Percentiles rank a stretch among this genome's conserved stretches.
Evolutionary conservation across 2,888 invertebrate genomes (phyloP).

Genomic region (Candidula unifasciata): DNA sequence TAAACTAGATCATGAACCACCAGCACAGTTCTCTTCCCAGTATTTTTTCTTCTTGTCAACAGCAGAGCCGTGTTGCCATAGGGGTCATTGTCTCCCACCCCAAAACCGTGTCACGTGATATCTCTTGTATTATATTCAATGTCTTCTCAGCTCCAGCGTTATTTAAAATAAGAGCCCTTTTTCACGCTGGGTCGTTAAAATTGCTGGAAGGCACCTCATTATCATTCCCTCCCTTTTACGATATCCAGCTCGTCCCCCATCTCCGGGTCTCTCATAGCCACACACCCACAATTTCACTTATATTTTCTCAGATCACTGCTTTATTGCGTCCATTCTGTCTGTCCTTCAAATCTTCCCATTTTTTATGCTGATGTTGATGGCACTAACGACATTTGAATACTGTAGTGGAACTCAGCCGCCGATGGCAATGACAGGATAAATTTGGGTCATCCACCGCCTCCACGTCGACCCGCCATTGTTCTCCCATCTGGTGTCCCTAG

Average conservation of each 20-base stretch:
- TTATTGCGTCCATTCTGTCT: constrained; percentile 1
- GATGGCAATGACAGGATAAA: constrained; percentile 19
- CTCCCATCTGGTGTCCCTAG: constrained; percentile 33
- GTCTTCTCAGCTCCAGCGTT: constrained; percentile 4
- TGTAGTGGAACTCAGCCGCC: constrained; percentile 28
- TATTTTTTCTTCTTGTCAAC: neutral
- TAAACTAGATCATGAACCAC: neutral
- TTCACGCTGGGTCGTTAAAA: constrained; percentile 17
- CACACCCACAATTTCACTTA: neutral
- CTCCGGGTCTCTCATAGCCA: neutral
- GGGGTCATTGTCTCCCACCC: neutral
- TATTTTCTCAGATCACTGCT: neutral
- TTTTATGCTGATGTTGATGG: constrained; percentile 15
- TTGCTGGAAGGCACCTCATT: constrained; percentile 35
- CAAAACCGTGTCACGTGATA: constrained; percentile 18
- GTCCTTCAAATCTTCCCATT: neutral
- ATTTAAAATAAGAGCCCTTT: constrained; percentile 17
- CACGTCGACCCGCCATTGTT: constrained; percentile 17
- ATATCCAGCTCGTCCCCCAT: neutral
- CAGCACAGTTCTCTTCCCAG: no score
- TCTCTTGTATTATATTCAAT: constrained; percentile 6
- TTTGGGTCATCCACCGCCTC: constrained; percentile 33
- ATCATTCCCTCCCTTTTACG: constrained; percentile 24
- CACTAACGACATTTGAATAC: constrained; percentile 24
- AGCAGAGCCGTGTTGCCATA: neutral